phyloP scores from a whole-genome alignment of 35 echinoderm and acorn worm species.

The Ptychodera flava region DNA sequence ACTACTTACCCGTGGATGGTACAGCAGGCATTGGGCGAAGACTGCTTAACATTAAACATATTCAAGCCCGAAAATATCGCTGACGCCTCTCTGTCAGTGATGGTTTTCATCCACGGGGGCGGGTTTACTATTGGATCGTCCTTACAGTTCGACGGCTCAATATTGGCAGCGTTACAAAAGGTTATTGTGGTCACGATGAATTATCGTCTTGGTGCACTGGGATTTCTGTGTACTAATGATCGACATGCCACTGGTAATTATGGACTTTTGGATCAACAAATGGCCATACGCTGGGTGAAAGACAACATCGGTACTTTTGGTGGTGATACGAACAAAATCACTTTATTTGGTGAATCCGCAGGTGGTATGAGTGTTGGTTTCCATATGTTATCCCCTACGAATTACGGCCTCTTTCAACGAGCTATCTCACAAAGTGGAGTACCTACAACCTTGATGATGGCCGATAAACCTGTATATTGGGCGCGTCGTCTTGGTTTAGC shows the following conservation, averaged over 20 bases:
- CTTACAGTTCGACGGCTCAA: conserved; percentile 60
- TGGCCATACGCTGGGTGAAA: conserved; percentile 71
- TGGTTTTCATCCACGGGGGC: conserved; percentile 71
- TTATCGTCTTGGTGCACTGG: conserved; percentile 72
- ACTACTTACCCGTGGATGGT: neutral
- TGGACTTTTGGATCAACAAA: conserved; percentile 71
- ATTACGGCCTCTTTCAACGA: conserved; percentile 54
- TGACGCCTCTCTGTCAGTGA: conserved; percentile 53
- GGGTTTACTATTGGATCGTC: conserved; percentile 56
- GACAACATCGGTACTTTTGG: conserved; percentile 79
- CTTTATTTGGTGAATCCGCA: conserved; percentile 80
- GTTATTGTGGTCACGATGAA: conserved; percentile 82
- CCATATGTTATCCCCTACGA: conserved; percentile 42
- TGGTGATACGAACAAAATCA: conserved; percentile 52
- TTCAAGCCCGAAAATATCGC: conserved; percentile 49
- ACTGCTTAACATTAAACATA: conserved; percentile 78
- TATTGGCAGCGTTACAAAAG: conserved; percentile 69
- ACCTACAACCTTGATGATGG: conserved; percentile 29
- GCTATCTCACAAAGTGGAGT: conserved; percentile 63
- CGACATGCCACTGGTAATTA: conserved; percentile 63
- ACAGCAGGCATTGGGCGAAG: conserved; percentile 18
- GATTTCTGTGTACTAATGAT: conserved; percentile 70
- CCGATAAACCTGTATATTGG: conserved; percentile 53
- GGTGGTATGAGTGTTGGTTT: conserved; percentile 61
- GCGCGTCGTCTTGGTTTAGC: conserved; percentile 44